Percentiles rank a stretch among this genome's conserved stretches.
These are phyloP conservation scores for Acanthoscelides obtectus DNA, from an alignment of 2,888 invertebrate genomes.

Conservation along the genomic window DNA sequence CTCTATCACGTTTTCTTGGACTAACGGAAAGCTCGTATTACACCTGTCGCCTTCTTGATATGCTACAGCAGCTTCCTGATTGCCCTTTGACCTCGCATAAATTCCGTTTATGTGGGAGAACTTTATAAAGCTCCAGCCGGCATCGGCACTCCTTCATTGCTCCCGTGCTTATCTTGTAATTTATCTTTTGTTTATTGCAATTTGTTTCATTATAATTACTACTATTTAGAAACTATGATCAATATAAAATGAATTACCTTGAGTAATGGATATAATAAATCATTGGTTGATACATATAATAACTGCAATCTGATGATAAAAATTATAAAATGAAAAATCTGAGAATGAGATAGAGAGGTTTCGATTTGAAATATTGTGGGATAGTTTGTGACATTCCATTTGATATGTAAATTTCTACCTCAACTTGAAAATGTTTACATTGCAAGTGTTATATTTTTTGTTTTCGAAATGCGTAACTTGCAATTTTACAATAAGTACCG, in stretches of 20 bases:
- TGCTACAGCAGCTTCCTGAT: neutral
- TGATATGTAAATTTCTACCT: too few relatives aligned
- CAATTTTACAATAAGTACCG: too few relatives aligned
- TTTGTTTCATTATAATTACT: neutral
- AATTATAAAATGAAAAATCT: neutral
- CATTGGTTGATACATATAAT: neutral
- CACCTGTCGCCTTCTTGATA: neutral
- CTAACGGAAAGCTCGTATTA: too few relatives aligned
- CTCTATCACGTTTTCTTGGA: too few relatives aligned
- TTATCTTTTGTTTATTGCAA: neutral
- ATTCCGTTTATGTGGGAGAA: neutral
- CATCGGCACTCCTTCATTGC: neutral
- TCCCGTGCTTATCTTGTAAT: neutral
- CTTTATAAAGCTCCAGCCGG: neutral
- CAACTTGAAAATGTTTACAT: too few relatives aligned
- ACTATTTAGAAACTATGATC: neutral
- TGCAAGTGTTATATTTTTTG: too few relatives aligned
- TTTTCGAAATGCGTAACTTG: too few relatives aligned
- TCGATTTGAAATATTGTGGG: too few relatives aligned
- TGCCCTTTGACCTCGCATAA: neutral
- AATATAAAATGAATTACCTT: neutral
- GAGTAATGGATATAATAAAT: neutral
- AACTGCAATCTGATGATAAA: neutral
- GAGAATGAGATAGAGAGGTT: too few relatives aligned
- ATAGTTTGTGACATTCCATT: too few relatives aligned